Conservation (phyloP, 2,888 invertebrate genomes). For the Rhagophthalmus giganteus region DNA sequence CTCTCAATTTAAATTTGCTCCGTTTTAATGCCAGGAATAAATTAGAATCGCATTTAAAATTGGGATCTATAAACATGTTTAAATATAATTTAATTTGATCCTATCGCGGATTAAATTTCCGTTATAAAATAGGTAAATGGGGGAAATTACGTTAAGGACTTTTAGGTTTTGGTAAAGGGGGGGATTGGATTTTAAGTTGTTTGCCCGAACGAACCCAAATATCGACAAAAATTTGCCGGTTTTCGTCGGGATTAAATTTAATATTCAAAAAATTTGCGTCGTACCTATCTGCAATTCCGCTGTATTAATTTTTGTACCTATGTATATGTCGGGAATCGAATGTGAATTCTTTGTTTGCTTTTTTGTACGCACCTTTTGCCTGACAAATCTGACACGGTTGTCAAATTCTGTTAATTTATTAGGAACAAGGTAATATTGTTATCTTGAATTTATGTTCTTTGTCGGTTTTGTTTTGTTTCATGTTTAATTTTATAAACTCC, state of each 20-base stretch:
- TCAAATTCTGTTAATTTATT: too few species aligned
- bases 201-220: not conserved
- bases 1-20: too few species aligned
- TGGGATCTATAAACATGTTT: not conserved
- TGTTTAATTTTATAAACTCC: too few species aligned
- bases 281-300: not conserved
- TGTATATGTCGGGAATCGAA: not conserved
- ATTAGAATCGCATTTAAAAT: not conserved
- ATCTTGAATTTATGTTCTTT: too few species aligned
- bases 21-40: not conserved
- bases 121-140: not conserved
- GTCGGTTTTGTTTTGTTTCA: too few species aligned
- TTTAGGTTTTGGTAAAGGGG: too few species aligned
- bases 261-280: not conserved
- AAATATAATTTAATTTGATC: not conserved
- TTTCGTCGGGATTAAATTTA: not conserved
- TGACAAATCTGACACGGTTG: too few species aligned
- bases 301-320: not conserved
- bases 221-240: not conserved
- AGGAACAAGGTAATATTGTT: too few species aligned
- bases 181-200: too few species aligned
- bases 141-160: not conserved
- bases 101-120: not conserved
- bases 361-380: too few species aligned
- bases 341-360: too few species aligned